Conservation (phyloP, 1,140 invertebrate genomes). For the Drosophila trapezifrons region DNA sequence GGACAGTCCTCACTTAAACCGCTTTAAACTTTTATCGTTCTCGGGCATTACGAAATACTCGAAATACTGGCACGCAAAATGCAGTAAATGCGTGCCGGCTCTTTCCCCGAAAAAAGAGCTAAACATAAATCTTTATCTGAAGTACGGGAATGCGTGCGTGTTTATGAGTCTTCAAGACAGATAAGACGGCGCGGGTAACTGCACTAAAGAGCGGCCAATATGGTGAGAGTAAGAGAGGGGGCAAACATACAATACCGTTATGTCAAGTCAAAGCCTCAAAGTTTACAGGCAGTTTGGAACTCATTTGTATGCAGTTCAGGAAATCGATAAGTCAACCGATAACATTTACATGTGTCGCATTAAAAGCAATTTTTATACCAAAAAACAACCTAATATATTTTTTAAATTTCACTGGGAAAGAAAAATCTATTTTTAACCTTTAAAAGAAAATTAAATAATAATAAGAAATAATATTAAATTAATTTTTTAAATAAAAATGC, state of each 20-base stretch:
- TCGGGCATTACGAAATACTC: slow-evolving; percentile 52
- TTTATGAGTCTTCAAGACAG: slow-evolving; percentile 44
- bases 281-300: slow-evolving; percentile 25
- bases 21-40: slow-evolving; percentile 62
- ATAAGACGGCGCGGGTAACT: slow-evolving; percentile 33
- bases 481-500: too few relatives aligned
- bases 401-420: not conserved
- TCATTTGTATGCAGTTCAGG: slow-evolving; percentile 49
- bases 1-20: slow-evolving; percentile 50
- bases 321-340: slow-evolving; percentile 44
- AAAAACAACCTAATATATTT: not conserved
- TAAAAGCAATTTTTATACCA: not conserved
- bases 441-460: too few relatives aligned
- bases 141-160: slow-evolving; percentile 57
- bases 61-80: slow-evolving; percentile 30
- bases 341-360: slow-evolving; percentile 15
- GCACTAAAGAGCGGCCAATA: slow-evolving; percentile 20
- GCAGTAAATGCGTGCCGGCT: slow-evolving; percentile 16
- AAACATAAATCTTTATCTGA: slow-evolving; percentile 77
- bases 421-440: too few relatives aligned
- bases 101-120: slow-evolving; percentile 38
- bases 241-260: slow-evolving; percentile 33
- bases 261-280: slow-evolving; percentile 34
- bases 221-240: slow-evolving; percentile 16
- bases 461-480: too few relatives aligned